Evolutionary conservation across 2,113 vertebrate genomes (phyloP).

Genomic region (Pogonocichla stellata): DNA sequence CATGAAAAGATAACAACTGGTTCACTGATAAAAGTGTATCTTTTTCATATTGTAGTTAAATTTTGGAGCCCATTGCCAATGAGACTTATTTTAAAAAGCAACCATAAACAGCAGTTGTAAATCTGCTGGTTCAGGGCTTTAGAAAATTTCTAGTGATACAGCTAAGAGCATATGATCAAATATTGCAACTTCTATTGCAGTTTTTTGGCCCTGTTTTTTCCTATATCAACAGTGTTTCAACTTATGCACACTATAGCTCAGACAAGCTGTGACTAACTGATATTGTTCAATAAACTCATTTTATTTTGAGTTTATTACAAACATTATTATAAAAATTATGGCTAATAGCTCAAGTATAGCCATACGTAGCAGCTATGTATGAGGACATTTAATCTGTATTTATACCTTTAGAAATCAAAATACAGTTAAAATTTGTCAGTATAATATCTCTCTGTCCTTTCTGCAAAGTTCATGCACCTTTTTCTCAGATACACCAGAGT

Average conservation of each 20-base stretch:
- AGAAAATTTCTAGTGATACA: not conserved
- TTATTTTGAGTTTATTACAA: not conserved
- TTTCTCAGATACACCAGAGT: not conserved
- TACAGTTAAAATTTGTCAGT: not conserved
- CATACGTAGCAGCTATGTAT: not conserved
- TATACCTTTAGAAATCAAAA: not conserved
- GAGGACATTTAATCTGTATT: not conserved
- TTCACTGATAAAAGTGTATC: not conserved
- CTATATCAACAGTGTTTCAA: not conserved
- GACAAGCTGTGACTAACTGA: not conserved
- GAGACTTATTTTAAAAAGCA: not conserved
- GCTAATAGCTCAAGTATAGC: not conserved
- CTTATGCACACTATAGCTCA: not conserved
- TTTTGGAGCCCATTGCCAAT: not conserved
- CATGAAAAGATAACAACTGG: not conserved
- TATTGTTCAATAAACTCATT: not conserved
- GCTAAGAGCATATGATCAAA: not conserved
- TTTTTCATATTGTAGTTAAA: not conserved
- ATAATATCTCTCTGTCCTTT: not conserved
- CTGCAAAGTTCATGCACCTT: not conserved
- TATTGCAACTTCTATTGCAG: accelerated
- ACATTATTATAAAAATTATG: too few species aligned
- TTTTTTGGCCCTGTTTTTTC: not conserved
- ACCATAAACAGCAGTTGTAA: not conserved
- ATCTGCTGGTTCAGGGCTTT: not conserved